Base-by-base conservation (phyloP, 2,888 invertebrate species). In the Idaea biselata region DNA sequence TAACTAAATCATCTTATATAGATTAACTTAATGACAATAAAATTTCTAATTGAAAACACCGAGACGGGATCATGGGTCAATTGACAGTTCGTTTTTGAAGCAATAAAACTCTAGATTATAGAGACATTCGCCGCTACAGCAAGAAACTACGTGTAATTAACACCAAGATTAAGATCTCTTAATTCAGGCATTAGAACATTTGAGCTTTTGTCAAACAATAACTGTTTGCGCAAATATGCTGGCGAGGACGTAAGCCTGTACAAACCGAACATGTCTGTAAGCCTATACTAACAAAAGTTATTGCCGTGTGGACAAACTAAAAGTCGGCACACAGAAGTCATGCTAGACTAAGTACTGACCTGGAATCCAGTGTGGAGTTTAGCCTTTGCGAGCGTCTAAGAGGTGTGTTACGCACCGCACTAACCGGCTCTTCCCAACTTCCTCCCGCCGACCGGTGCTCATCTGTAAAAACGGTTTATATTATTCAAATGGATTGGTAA, bases 391-490 rank as follows among this genome's bases (percentile, higher is more conserved):
- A 93, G 79, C 91, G 94, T 81, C 82, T 88, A 73, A 89, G 91
- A 75, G 88, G 89, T 66, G 90, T 80, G 83, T 91, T 91, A 77
- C 91, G 81, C 81, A 91, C 88, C 75, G 93, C 86, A 75, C 91
- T 88, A 86, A 93, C 87, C 63, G 94, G 93, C 87, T 96, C 96
- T 91, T 96, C 96, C 96, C 96, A 96, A 82, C 95, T 94, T 86
- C 95, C 95, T 69, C 96, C 95, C 84, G 94, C 94, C 86, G 95
- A 91, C 89, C 95, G 95, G 80, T 96, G 95, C 89, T 97, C 97
- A 95, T 97, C 97, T 96, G 93, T 18, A 89, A 86, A 69, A 73
- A 67, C 14, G 14, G 2, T 14, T n/a, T 44, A 44, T 44, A 14
- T 44, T 44, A 44, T 3, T 14, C 44, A 44, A 11, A 14, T 3